Evolutionary conservation across 2,888 invertebrate species (phyloP), one percentile per base, ranked within the genome.

Genomic region (Drosophila fulvimacula): DNA sequence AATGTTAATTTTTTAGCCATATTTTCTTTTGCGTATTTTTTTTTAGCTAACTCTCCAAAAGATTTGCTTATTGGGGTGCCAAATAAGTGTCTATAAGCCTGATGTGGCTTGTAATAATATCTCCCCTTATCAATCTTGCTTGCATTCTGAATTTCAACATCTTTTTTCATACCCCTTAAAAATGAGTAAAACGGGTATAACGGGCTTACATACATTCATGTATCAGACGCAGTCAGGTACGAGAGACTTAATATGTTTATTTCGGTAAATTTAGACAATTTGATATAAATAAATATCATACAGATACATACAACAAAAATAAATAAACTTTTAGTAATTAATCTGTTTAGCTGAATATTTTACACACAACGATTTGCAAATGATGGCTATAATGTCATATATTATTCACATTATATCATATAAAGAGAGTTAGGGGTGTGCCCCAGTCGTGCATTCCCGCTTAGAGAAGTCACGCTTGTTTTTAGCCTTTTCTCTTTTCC

Each of bases 1-100:
- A 92, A 82, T 87, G 81, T 69, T 78, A 73, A 79, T 73, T 76
- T 81, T 77, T 75, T 73, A 59, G 55, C 68, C 48, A 52, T 67
- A 61, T 73, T 76, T 77, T 73, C 38, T 38, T 13, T 38, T 24
- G n/a, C 4, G n/a, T 19, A 4, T 62, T 76, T 39, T 64, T 70
- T 48, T 70, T 51, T 46, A 42, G 34, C 27, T 41, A 42, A 27
- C 62, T 57, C n/a, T 57, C 32, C 15, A 17, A 48, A 44, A 63
- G 44, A 38, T 60, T 48, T 74, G 30, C 17, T 27, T 58, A 39
- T 62, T 51, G 55, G 51, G 69, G 69, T 70, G 53, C 42, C 24
- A 41, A 24, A 41, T n/a, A 36, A 39, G 39, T 34, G 51, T 15
- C 10, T 36, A 36, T 55, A 34, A 68, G 34, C 34, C 30, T 27